Evolutionary conservation across 2,888 invertebrate species (phyloP).

Genomic region (Conomelus anceps): DNA sequence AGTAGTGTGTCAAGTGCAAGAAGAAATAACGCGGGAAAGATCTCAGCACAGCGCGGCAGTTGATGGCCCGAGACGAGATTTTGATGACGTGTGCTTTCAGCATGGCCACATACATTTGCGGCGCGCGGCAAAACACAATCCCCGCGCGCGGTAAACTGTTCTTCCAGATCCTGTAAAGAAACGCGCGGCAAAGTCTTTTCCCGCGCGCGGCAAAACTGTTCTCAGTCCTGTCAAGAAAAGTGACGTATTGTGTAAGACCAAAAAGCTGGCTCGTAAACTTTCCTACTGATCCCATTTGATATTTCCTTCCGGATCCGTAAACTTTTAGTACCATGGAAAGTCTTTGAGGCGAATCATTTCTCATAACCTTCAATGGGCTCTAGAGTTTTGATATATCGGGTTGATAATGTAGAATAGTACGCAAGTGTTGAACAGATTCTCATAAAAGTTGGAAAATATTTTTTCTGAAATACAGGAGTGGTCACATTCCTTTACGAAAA

Average conservation of each 20-base stretch:
- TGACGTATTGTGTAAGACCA: background rate
- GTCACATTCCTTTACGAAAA: no score
- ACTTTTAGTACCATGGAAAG: background rate
- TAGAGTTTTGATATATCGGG: background rate
- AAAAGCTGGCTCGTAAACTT: background rate
- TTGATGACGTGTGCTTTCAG: background rate
- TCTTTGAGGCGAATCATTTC: no score
- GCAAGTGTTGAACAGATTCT: background rate
- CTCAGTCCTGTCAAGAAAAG: background rate
- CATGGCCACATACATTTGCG: background rate
- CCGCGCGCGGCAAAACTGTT: background rate
- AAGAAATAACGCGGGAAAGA: background rate
- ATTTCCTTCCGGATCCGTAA: background rate
- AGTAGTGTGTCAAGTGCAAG: background rate
- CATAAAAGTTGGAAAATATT: background rate
- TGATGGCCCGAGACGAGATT: background rate
- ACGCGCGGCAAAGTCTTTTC: no score
- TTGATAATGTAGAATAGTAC: background rate
- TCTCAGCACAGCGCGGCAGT: background rate
- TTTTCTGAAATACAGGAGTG: no score
- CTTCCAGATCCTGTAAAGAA: no score
- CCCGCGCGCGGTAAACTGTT: no score
- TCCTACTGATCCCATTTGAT: background rate
- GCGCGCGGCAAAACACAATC: no score
- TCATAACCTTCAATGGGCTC: background rate